These are phyloP conservation scores for Hemaris fuciformis DNA, from an alignment of 2,888 invertebrate genomes.

Conservation along the genomic window DNA sequence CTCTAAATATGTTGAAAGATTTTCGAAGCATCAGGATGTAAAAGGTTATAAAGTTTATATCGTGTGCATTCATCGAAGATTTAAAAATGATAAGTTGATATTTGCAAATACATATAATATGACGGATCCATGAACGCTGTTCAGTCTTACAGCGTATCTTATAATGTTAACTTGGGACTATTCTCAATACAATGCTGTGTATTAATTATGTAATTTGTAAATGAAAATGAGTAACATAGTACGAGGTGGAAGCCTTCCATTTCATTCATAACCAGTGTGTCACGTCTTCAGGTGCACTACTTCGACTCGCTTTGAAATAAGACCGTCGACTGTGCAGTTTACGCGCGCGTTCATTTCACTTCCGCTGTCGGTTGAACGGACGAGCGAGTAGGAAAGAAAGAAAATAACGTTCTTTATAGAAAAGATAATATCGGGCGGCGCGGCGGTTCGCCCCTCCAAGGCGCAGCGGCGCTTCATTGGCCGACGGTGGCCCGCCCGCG, in stretches of 20 bases:
- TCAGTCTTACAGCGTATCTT: not conserved
- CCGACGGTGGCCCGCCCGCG: slow-evolving; percentile 52
- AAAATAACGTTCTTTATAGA: slow-evolving; percentile 74
- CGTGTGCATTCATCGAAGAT: too few species aligned
- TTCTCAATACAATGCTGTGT: not conserved
- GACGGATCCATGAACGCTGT: not conserved
- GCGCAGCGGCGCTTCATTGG: slow-evolving; percentile 64
- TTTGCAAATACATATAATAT: too few species aligned
- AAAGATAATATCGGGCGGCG: slow-evolving; percentile 71
- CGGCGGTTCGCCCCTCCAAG: slow-evolving; percentile 59
- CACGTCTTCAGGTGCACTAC: slow-evolving; percentile 28
- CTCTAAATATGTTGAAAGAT: too few species aligned
- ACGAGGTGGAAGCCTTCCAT: slow-evolving; percentile 3
- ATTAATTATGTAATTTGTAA: not conserved
- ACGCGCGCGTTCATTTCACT: slow-evolving; percentile 77
- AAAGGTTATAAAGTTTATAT: too few species aligned
- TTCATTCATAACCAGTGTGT: slow-evolving; percentile 30
- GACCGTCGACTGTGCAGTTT: slow-evolving; percentile 58
- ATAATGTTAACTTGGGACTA: not conserved
- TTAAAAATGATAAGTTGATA: too few species aligned
- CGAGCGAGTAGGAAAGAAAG: slow-evolving; percentile 72
- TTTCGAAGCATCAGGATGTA: too few species aligned
- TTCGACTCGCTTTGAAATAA: slow-evolving; percentile 26
- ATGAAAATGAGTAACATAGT: slow-evolving; percentile 5
- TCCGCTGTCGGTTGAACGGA: slow-evolving; percentile 78